Evolutionary conservation across 2,888 invertebrate species (phyloP).

Genomic region (Hermaeophaga mercurialis): DNA sequence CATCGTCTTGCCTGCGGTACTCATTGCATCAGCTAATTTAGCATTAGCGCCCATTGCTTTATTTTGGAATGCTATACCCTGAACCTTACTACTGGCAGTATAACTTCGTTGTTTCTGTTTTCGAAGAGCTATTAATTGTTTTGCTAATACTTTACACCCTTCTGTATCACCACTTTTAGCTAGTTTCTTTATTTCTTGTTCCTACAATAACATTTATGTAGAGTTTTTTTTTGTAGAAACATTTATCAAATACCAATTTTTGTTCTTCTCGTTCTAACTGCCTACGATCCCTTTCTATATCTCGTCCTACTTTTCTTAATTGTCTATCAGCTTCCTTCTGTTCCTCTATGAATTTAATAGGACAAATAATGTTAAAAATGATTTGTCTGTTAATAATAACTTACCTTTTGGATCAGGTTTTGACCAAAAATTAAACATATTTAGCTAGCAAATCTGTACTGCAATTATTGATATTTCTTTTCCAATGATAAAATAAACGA

Average conservation of each 20-base stretch:
- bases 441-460: too few species aligned
- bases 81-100: conserved; percentile 80
- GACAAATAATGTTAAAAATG: neutral
- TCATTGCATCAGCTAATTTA: conserved; percentile 86
- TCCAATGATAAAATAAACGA: neutral
- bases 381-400: neutral
- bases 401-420: conserved; percentile 58
- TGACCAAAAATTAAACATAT: conserved; percentile 49
- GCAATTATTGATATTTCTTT: too few species aligned
- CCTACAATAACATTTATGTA: conserved; percentile 58
- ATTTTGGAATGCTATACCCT: conserved; percentile 80
- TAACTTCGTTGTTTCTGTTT: conserved; percentile 86
- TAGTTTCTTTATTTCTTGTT: conserved; percentile 86
- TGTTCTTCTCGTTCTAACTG: conserved; percentile 88
- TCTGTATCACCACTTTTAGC: conserved; percentile 88
- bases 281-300: conserved; percentile 80
- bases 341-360: conserved; percentile 66
- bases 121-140: conserved; percentile 84
- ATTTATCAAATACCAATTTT: conserved; percentile 68
- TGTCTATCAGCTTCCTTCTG: conserved; percentile 82
- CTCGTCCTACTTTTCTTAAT: conserved; percentile 79
- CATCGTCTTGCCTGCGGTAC: conserved; percentile 89
- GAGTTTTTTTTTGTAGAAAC: neutral
- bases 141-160: conserved; percentile 81
- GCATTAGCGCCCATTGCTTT: conserved; percentile 90